A percentile compares a stretch with the other conserved stretches of the same genome.
These are phyloP conservation scores for Stenodema calcarata DNA, from an alignment of 2,888 invertebrate genomes.

Conservation along the genomic window DNA sequence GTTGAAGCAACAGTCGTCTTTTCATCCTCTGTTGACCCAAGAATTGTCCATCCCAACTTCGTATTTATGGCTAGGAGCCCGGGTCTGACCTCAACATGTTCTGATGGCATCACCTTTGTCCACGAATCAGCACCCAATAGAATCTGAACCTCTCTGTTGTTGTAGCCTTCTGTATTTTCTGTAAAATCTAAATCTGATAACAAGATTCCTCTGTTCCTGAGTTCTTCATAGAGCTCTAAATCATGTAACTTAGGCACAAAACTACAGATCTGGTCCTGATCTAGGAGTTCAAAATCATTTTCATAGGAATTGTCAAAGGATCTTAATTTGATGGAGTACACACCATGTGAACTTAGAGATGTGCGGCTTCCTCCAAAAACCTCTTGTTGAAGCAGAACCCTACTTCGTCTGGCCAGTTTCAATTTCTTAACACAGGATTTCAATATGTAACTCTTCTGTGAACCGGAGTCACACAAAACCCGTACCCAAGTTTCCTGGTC, in stretches of 20 bases:
- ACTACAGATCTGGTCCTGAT: slow-evolving; percentile 28
- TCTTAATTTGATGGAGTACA: slow-evolving; percentile 24
- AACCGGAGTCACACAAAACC: slow-evolving; percentile 49
- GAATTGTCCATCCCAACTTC: slow-evolving; percentile 44
- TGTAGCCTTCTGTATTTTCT: background rate
- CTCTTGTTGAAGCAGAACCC: slow-evolving; percentile 10
- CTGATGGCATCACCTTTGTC: slow-evolving; percentile 33
- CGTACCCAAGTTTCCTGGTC: slow-evolving; percentile 17
- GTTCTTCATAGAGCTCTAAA: background rate
- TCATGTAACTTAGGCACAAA: slow-evolving; percentile 26
- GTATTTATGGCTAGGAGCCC: slow-evolving; percentile 41
- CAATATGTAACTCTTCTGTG: slow-evolving; percentile 50
- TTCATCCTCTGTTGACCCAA: background rate
- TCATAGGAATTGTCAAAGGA: background rate
- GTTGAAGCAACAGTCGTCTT: background rate
- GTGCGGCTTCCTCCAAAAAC: slow-evolving; percentile 39
- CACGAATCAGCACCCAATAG: slow-evolving; percentile 47
- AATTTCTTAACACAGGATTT: slow-evolving; percentile 31
- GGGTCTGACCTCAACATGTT: slow-evolving; percentile 16
- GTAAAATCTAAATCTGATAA: slow-evolving; percentile 43
- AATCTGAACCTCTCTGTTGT: slow-evolving; percentile 21
- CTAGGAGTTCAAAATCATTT: slow-evolving; percentile 23
- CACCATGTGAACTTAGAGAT: background rate
- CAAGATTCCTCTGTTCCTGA: slow-evolving; percentile 30
- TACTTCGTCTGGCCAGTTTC: background rate